Evolutionary conservation across 2,888 invertebrate species (phyloP).

Genomic region (Acleris literana): DNA sequence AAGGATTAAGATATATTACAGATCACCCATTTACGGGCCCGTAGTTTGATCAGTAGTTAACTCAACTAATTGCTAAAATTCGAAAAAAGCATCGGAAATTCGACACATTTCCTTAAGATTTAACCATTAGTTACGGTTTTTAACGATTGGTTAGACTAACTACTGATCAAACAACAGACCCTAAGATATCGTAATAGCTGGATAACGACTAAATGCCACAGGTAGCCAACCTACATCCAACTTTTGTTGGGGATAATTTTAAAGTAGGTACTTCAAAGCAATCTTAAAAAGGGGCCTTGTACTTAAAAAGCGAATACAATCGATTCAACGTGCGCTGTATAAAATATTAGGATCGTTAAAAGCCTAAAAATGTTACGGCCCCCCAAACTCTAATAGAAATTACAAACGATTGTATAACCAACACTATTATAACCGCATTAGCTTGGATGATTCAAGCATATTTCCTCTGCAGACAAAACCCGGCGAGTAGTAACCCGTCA

Average conservation of each 20-base stretch:
- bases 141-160: too few relatives aligned
- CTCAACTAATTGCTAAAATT: too few relatives aligned
- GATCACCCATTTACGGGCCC: too few relatives aligned
- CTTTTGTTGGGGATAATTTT: neutral
- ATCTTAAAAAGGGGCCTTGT: too few relatives aligned
- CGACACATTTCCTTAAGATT: too few relatives aligned
- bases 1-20: too few relatives aligned
- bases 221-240: neutral
- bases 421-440: slow-evolving; percentile 42
- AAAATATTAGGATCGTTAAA: slow-evolving; percentile 49
- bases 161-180: too few relatives aligned
- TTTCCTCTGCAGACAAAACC: slow-evolving; percentile 58
- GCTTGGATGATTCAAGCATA: slow-evolving; percentile 54
- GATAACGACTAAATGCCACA: neutral
- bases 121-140: too few relatives aligned
- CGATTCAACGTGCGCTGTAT: slow-evolving; percentile 5
- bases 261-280: neutral
- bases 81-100: too few relatives aligned
- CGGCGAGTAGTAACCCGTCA: slow-evolving; percentile 55
- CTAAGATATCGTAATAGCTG: neutral
- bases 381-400: slow-evolving; percentile 36
- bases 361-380: slow-evolving; percentile 33
- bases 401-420: slow-evolving; percentile 41
- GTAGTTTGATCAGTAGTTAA: too few relatives aligned
- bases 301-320: slow-evolving; percentile 7